A percentile compares a stretch with the other conserved stretches of the same genome.
Conservation (phyloP, 1,140 invertebrate species). For the Drosophila tsacasi region DNA sequence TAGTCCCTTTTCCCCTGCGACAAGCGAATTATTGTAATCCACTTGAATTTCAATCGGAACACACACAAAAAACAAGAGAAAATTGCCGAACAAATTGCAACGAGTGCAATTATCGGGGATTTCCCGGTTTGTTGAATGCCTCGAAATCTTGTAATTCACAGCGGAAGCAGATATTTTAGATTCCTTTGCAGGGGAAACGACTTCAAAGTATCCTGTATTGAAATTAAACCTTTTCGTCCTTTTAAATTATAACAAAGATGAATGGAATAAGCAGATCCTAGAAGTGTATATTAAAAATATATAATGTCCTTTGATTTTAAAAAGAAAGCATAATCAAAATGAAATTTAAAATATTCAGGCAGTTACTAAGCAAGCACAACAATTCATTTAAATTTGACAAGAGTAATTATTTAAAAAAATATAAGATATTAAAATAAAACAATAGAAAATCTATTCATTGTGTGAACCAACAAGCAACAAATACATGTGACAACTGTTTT, state of each 20-base stretch:
- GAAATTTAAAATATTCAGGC: not conserved
- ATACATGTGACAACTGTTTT: not conserved
- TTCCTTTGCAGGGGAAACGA: not conserved
- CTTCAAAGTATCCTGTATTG: not conserved
- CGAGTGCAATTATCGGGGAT: conserved; percentile 58
- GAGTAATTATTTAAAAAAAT: not conserved
- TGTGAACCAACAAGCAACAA: not conserved
- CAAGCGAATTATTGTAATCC: conserved; percentile 76
- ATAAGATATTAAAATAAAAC: not conserved
- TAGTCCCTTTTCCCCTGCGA: not conserved
- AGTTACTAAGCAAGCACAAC: not conserved
- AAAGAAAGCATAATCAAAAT: not conserved
- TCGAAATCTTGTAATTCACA: conserved; percentile 22
- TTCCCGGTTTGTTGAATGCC: conserved; percentile 27
- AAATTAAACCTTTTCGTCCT: not conserved
- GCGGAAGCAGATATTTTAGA: not conserved
- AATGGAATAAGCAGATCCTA: not conserved
- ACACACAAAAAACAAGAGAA: conserved; percentile 6
- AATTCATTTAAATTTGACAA: not conserved
- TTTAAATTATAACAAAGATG: not conserved
- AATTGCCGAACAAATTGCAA: conserved; percentile 27
- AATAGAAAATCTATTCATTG: not conserved
- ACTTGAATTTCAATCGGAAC: conserved; percentile 64
- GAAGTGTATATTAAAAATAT: no score
- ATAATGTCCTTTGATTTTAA: not conserved